phyloP scores from a whole-genome alignment of 2,888 invertebrate genomes.

The Cephus rjabovi region DNA sequence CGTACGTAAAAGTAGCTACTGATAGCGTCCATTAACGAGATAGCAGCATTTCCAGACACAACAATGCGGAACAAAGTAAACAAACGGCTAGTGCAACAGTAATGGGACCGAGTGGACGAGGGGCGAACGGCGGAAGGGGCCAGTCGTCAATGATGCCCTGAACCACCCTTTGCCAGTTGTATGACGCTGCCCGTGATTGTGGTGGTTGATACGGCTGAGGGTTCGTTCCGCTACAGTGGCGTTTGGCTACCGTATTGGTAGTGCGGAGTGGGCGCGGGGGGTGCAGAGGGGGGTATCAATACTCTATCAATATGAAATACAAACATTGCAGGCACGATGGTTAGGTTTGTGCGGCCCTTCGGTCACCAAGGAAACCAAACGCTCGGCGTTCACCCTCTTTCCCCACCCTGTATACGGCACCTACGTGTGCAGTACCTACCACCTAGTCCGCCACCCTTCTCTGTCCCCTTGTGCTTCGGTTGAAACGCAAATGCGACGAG shows the following conservation, averaged over 20 bases:
- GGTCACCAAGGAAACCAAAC: constrained; percentile 62
- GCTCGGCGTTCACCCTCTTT: constrained; percentile 11
- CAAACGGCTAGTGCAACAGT: constrained; percentile 48
- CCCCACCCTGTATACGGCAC: not conserved
- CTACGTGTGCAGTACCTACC: not conserved
- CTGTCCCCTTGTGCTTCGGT: constrained; percentile 8
- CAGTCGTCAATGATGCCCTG: constrained; percentile 11
- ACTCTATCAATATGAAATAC: constrained; percentile 66
- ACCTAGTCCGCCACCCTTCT: not conserved
- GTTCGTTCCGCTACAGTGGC: not conserved
- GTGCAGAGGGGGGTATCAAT: constrained; percentile 54
- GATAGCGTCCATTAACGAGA: constrained; percentile 45
- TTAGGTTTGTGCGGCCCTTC: constrained; percentile 45
- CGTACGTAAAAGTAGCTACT: not conserved
- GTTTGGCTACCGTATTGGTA: not conserved
- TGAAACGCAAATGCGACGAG: constrained; percentile 26
- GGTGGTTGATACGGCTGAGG: not conserved
- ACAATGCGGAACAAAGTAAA: constrained; percentile 61
- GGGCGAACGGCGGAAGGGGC: constrained; percentile 11
- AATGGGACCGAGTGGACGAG: constrained; percentile 21
- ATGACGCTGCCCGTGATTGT: not conserved
- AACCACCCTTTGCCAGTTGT: not conserved
- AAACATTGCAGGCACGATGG: constrained; percentile 54
- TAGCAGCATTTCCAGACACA: constrained; percentile 41
- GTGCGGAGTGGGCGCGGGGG: constrained; percentile 13